Percentiles rank a stretch among this genome's conserved stretches.
Evolutionary conservation across 1,140 invertebrate species (phyloP).

Genomic region (Drosophila quadrilineata): DNA sequence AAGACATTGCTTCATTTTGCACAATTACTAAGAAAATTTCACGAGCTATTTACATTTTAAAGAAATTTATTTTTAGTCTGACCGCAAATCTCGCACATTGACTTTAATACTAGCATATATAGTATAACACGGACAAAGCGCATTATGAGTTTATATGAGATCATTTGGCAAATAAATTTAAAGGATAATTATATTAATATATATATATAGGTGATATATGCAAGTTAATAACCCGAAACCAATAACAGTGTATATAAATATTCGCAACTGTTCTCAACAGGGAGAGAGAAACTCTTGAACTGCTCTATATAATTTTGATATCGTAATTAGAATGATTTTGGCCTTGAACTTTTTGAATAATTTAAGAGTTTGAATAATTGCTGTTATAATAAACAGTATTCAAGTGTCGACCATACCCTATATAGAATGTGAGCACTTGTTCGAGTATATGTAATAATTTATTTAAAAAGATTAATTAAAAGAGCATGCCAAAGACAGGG

Average conservation of each 20-base stretch:
- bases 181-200: neutral
- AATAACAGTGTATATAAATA: no score
- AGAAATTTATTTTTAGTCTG: constrained; percentile 18
- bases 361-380: no score
- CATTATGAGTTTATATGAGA: constrained; percentile 6
- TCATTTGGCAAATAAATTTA: no score
- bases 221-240: no score
- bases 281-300: no score
- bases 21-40: constrained; percentile 3
- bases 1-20: constrained; percentile 4
- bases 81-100: neutral
- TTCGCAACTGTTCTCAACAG: no score
- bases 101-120: no score
- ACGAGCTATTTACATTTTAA: constrained; percentile 8
- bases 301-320: constrained; percentile 10
- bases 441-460: constrained; percentile 34
- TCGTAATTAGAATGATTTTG: constrained; percentile 16
- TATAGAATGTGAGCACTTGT: neutral
- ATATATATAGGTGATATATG: neutral
- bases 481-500: constrained; percentile 31
- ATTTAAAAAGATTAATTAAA: constrained; percentile 68
- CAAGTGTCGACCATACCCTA: constrained; percentile 19
- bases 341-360: constrained; percentile 33
- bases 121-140: neutral
- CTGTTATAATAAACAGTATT: constrained; percentile 19